These are phyloP conservation scores for Phrynosoma platyrhinos DNA, from an alignment of 2,113 vertebrate genomes.

Conservation along the genomic window DNA sequence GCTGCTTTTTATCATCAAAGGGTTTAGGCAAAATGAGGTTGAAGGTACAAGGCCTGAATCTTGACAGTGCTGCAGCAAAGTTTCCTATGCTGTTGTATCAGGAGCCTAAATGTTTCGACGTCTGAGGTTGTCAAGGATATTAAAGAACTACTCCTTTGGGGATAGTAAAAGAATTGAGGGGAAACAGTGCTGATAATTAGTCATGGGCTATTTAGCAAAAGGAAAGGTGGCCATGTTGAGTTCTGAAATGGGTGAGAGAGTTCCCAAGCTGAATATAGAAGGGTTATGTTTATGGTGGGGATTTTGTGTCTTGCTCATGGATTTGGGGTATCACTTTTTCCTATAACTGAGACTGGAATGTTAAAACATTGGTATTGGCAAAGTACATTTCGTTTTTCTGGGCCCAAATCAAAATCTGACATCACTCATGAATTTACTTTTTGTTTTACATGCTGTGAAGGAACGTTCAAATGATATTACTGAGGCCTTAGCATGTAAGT, in stretches of 20 bases:
- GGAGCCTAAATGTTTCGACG: neutral
- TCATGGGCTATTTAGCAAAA: neutral
- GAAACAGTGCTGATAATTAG: neutral
- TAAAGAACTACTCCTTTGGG: neutral
- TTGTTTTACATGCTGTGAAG: slow-evolving; percentile 5
- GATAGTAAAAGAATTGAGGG: neutral
- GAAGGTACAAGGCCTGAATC: neutral
- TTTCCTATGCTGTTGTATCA: neutral
- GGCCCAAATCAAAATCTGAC: neutral
- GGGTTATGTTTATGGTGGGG: neutral
- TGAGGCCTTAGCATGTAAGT: neutral
- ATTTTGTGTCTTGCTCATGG: slow-evolving; percentile 14
- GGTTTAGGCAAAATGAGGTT: neutral
- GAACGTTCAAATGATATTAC: neutral
- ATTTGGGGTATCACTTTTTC: neutral
- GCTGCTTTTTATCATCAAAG: neutral
- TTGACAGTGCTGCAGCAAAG: neutral
- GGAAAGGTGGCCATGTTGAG: neutral
- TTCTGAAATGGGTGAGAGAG: slow-evolving; percentile 14
- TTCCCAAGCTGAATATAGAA: slow-evolving; percentile 6
- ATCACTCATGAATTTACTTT: neutral
- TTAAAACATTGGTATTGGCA: slow-evolving; percentile 27
- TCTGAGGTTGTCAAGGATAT: neutral
- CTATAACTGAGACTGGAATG: slow-evolving; percentile 1
- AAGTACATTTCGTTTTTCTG: neutral